Base-by-base conservation (phyloP, 2,113 vertebrate genomes). In the Scophthalmus maximus region DNA sequence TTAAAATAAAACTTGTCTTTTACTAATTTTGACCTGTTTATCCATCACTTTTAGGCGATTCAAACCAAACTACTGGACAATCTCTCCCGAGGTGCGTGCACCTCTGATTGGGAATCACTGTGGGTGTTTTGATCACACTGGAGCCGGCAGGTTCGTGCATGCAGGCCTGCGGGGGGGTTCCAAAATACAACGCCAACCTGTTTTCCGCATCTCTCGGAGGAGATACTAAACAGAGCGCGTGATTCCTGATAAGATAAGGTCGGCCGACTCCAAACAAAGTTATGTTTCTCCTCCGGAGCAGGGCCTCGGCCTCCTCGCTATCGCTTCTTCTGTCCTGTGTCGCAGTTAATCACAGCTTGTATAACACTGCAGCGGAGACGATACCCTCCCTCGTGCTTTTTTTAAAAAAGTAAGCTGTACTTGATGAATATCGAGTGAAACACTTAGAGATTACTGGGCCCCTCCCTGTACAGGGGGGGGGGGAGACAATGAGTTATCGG, bases 231-330 rank as follows among this genome's bases (percentile, higher is more conserved):
- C 83, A 87, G 78, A 79, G 17, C 53, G 0, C 3, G 17, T n/a
- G 81, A 86, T 87, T 55, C 20, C 46, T 74, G 79, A 88, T 87
- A 79, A 89, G 81, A 86, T 83, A 83, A 87, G 15, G 38, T 42
- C 51, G 25, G 9, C 20, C 9, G 27, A 52, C 68, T 57, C 42
- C 67, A 78, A 79, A 82, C 27, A 73, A 67, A 34, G 60, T 10
- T 69, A 6, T 62, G 68, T 73, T 76, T 79, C 71, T 79, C 29
- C 47, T 51, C 3, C 2, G 42, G 42, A 73, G 15, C 53, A 18
- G 56, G n/a, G 20, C 53, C 63, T 46, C 50, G 47, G n/a, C 20
- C 29, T 47, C 66, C 32, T 63, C 65, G 6, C 53, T 60, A 72
- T 76, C 58, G 25, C 75, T 2, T 29, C 34, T 34, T 56, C 74